These are phyloP conservation scores for Maconellicoccus hirsutus DNA, from an alignment of 1,140 invertebrate species.

Conservation along the genomic window DNA sequence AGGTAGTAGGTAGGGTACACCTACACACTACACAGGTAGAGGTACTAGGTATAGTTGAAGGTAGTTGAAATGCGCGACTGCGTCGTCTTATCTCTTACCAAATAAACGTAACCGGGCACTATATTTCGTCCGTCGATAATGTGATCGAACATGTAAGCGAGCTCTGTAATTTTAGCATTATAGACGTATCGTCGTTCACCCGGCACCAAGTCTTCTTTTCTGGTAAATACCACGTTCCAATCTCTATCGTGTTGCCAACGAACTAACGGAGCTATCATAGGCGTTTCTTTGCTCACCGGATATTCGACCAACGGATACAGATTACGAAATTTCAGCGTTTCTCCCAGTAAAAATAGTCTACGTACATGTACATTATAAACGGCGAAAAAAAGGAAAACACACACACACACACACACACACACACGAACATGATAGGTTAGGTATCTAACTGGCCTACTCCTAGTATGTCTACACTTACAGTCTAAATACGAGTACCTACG, in stretches of 20 bases:
- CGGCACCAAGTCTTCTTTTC: background rate
- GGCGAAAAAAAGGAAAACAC: too few relatives aligned
- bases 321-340: constrained; percentile 44
- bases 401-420: too few relatives aligned
- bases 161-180: background rate
- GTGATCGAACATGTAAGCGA: background rate
- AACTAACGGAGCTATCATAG: constrained; percentile 54
- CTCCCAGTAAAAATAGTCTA: constrained; percentile 50
- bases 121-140: background rate
- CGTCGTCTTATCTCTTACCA: too few relatives aligned
- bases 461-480: too few relatives aligned
- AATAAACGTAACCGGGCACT: background rate
- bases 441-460: too few relatives aligned
- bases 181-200: background rate
- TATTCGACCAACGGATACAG: constrained; percentile 51
- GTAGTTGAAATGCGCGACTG: too few relatives aligned
- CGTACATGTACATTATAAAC: too few relatives aligned
- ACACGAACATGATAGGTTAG: too few relatives aligned
- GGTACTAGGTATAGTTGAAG: too few relatives aligned
- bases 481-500: too few relatives aligned
- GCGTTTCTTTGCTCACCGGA: constrained; percentile 60
- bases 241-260: constrained; percentile 53
- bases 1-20: too few relatives aligned
- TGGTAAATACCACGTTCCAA: constrained; percentile 20
- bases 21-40: too few relatives aligned